Conservation (phyloP, 2,888 invertebrate genomes). For the Scaptomyza tumidula region DNA sequence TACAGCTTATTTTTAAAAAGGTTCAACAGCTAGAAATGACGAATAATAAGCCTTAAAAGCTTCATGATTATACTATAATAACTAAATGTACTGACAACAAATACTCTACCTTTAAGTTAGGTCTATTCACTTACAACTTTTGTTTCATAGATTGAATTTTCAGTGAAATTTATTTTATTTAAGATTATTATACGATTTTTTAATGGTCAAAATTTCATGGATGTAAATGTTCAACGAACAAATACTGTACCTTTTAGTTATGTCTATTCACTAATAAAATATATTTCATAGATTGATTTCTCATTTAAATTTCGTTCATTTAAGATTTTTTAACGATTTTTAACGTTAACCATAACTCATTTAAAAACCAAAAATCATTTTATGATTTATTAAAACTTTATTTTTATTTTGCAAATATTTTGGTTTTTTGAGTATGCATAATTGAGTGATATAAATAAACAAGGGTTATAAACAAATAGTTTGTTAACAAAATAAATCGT, state of each 20-base stretch:
- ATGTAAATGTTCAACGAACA: too few relatives aligned
- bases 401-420: neutral
- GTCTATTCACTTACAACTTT: too few relatives aligned
- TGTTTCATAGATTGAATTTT: too few relatives aligned
- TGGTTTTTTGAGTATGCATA: neutral
- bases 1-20: neutral
- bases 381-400: neutral
- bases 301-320: too few relatives aligned
- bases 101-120: neutral
- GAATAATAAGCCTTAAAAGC: neutral
- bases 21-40: neutral
- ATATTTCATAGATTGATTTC: too few relatives aligned
- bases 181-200: too few relatives aligned
- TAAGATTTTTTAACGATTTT: too few relatives aligned
- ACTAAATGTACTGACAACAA: neutral
- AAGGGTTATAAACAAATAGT: neutral
- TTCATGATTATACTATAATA: too few relatives aligned
- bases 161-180: too few relatives aligned
- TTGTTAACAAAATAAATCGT: neutral
- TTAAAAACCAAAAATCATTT: fast-evolving
- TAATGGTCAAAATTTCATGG: too few relatives aligned
- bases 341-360: neutral
- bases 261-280: too few relatives aligned
- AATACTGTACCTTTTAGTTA: too few relatives aligned
- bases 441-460: neutral